phyloP scores from a whole-genome alignment of 2,888 invertebrate species.

The Ligdia adustata region DNA sequence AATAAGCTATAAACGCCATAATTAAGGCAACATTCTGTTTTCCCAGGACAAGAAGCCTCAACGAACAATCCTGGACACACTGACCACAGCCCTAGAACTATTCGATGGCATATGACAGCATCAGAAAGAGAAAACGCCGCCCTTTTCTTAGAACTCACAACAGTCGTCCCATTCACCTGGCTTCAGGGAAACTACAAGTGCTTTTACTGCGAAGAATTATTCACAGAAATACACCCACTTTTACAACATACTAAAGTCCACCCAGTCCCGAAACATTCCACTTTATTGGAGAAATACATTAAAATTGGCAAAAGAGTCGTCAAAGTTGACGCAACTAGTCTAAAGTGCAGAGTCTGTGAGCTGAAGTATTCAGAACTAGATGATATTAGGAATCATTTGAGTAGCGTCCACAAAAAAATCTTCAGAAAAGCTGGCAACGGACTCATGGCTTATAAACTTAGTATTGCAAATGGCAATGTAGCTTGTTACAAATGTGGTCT shows the following conservation, averaged over 20 bases:
- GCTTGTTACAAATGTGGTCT: constrained; percentile 67
- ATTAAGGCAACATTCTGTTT: constrained; percentile 11
- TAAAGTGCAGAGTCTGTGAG: constrained; percentile 69
- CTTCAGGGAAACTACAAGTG: constrained; percentile 78
- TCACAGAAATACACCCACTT: constrained; percentile 67
- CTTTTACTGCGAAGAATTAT: constrained; percentile 72
- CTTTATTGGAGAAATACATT: constrained; percentile 60
- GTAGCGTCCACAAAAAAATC: constrained; percentile 58
- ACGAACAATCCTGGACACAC: not conserved
- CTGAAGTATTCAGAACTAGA: constrained; percentile 65
- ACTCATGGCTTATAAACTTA: constrained; percentile 68
- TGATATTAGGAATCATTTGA: constrained; percentile 64
- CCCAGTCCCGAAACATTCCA: constrained; percentile 54
- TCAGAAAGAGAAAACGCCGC: constrained; percentile 75
- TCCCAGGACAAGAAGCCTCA: constrained; percentile 4
- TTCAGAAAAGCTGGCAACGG: constrained; percentile 72
- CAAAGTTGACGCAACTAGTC: constrained; percentile 69
- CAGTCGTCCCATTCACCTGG: constrained; percentile 71
- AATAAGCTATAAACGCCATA: too few species aligned
- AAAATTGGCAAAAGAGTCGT: constrained; percentile 71
- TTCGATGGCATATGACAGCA: constrained; percentile 78
- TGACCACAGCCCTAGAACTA: constrained; percentile 46
- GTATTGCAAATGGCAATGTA: constrained; percentile 53
- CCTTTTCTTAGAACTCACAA: constrained; percentile 67
- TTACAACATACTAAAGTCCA: constrained; percentile 62